Evolutionary conservation across 2,888 invertebrate genomes (phyloP), one percentile per base, ranked within the genome.

Genomic region (Thera obeliscata): DNA sequence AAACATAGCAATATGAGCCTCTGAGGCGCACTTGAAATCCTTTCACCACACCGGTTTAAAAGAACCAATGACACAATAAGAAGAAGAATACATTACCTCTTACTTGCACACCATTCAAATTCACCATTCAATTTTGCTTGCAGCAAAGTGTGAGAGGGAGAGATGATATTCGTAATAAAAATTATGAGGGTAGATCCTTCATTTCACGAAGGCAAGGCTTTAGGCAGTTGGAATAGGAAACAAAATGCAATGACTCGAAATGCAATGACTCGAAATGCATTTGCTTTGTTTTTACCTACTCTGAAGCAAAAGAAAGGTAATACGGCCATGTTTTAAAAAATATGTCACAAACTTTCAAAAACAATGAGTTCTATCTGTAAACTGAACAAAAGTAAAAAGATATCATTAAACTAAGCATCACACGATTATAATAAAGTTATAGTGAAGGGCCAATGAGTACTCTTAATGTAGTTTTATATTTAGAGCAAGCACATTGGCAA

Each of bases 381-480:
- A 67, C 61, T 78, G 77, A 66, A 74, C n/a, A 50, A 49, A 64
- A 22, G 22, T 72, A 71, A 74, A 66, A 65, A 35, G 74, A 79
- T 85, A 84, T 82, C 83, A 82, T 78, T 76, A 74, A 72, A 66
- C 46, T 83, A 84, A 82, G 79, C 79, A 82, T 80, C 81, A 76
- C 78, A 77, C 79, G 84, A 79, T 80, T 78, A 66, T 76, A 74
- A 75, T 22, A 22, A 22, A 22, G 22, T 22, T 22, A 22, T 75
- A 75, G 81, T 81, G 78, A 78, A 82, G 86, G 86, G 86, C 86
- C 85, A 85, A 85, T 84, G 84, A 84, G 79, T 84, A 85, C 83
- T 81, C 66, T 79, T 83, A 83, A 78, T 75, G 68, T 79, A 76
- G 78, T 78, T 77, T 73, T 76, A 75, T 74, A 70, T 74, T 78